These are phyloP conservation scores for Tricholauxania praeusta DNA, from an alignment of 2,888 invertebrate genomes.

Conservation along the genomic window DNA sequence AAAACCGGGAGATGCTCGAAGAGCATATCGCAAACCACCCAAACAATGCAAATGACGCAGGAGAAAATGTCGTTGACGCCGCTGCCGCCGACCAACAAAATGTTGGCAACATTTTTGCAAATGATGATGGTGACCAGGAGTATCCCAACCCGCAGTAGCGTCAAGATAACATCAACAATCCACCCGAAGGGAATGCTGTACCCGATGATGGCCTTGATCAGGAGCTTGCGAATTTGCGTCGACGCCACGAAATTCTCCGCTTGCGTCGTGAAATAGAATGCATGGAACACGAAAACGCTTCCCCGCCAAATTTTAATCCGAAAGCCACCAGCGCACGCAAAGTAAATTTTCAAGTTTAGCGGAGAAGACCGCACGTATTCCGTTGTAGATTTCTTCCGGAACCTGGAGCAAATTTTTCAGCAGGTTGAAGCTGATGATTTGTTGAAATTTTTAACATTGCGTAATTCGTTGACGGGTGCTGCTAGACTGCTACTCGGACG, in stretches of 20 bases:
- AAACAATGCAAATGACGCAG: no score
- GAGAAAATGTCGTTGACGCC: no score
- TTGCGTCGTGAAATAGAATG: background rate
- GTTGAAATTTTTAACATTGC: constrained; percentile 3
- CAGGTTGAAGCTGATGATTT: background rate
- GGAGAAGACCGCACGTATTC: constrained; percentile 41
- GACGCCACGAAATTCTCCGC: constrained; percentile 12
- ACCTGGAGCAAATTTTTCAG: no score
- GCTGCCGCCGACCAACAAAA: no score
- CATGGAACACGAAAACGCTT: background rate
- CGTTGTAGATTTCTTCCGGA: no score
- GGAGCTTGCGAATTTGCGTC: background rate
- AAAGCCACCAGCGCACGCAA: background rate
- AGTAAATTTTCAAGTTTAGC: constrained; percentile 42
- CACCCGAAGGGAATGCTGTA: no score
- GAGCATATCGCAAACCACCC: background rate
- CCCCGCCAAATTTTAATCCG: no score
- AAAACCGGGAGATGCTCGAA: background rate
- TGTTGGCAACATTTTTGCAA: no score
- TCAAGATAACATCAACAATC: no score
- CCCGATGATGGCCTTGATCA: background rate
- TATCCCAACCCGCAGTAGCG: no score
- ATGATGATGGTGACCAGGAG: no score
- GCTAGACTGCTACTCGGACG: background rate
- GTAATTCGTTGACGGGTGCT: constrained; percentile 6